phyloP scores from a whole-genome alignment of 2,113 vertebrate genomes.

The Lepus americanus region DNA sequence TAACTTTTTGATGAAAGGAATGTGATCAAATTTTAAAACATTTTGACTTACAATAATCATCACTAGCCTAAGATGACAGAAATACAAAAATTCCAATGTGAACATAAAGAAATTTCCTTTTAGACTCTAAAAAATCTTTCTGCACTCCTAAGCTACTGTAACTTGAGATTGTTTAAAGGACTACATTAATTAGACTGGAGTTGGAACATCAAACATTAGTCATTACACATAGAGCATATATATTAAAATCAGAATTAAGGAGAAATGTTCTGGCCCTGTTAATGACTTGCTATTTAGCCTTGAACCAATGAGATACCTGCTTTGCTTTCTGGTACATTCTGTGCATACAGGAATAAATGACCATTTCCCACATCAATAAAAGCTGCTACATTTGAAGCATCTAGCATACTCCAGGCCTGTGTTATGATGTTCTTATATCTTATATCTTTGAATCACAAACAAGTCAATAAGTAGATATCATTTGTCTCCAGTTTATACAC shows the following conservation, averaged over 20 bases:
- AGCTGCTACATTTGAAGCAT: constrained; percentile 19
- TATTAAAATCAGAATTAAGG: not conserved
- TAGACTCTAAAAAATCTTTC: not conserved
- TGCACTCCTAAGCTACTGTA: not conserved
- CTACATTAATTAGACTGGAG: not conserved
- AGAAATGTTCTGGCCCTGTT: not conserved
- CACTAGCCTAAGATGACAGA: not conserved
- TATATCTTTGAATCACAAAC: constrained; percentile 34
- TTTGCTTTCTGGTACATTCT: not conserved
- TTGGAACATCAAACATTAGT: constrained; percentile 1
- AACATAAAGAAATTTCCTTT: not conserved
- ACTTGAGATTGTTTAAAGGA: constrained; percentile 21
- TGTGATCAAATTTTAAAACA: not conserved
- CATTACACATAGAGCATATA: constrained; percentile 1
- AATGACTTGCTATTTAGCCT: constrained; percentile 33
- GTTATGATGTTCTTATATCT: constrained; percentile 12
- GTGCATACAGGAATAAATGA: not conserved
- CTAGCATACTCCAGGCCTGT: not conserved
- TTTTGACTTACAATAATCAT: not conserved
- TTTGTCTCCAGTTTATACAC: not conserved
- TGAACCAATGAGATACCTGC: not conserved
- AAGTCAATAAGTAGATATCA: not conserved
- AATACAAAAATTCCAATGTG: constrained; percentile 1
- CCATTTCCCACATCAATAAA: constrained; percentile 3
- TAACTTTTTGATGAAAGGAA: not conserved